These are phyloP conservation scores for Isurus oxyrinchus DNA, from an alignment of 2,113 vertebrate species.

Conservation along the genomic window DNA sequence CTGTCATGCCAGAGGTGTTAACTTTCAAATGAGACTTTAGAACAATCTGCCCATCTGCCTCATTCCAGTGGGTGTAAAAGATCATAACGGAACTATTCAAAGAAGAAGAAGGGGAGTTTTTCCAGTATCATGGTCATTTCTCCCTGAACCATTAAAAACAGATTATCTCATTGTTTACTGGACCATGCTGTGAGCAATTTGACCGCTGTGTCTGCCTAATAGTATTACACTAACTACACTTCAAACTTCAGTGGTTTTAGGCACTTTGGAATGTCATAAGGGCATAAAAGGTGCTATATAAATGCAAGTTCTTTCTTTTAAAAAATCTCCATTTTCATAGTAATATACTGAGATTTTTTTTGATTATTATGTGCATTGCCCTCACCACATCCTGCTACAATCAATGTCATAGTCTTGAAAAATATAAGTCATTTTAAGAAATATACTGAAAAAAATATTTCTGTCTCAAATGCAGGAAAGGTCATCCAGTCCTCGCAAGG, in stretches of 20 bases:
- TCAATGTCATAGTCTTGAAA: not conserved
- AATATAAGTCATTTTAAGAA: not conserved
- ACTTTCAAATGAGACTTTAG: not conserved
- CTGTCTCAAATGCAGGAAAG: conserved; percentile 8
- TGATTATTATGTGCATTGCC: not conserved
- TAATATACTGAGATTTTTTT: not conserved
- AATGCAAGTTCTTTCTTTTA: not conserved
- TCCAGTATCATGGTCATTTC: not conserved
- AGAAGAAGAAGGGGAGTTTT: not conserved
- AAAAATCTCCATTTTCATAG: not conserved
- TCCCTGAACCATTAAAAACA: not conserved
- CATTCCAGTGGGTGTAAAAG: not conserved
- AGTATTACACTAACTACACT: not conserved
- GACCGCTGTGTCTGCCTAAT: not conserved
- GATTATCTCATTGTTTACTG: not conserved
- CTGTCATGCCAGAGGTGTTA: not conserved
- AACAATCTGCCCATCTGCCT: not conserved
- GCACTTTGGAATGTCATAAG: not conserved
- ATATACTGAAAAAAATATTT: conserved; percentile 24
- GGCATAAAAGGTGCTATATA: not conserved
- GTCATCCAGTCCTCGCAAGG: not conserved
- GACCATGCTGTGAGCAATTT: not conserved
- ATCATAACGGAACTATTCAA: not conserved
- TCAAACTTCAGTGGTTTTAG: not conserved
- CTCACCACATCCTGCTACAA: not conserved